Evolutionary conservation across 2,888 invertebrate species (phyloP).

Genomic region (Nomada goodeniana): DNA sequence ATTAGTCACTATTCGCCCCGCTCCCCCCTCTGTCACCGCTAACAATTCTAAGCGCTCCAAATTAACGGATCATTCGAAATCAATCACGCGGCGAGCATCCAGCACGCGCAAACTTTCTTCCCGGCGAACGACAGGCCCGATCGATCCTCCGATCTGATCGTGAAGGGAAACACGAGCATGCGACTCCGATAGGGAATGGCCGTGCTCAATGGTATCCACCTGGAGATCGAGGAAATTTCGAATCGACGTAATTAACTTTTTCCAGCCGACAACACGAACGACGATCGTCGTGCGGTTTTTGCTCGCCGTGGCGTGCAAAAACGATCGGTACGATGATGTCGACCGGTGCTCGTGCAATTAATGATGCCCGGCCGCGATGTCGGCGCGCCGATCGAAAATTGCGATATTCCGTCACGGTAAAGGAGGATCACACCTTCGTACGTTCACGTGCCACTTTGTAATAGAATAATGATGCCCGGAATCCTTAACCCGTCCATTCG

Average conservation of each 20-base stretch:
- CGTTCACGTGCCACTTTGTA: slow-evolving; percentile 11
- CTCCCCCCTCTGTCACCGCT: background rate
- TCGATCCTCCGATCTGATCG: slow-evolving; percentile 39
- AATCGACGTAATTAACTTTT: slow-evolving; percentile 73
- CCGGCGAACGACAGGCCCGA: slow-evolving; percentile 3
- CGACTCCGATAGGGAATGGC: slow-evolving; percentile 31
- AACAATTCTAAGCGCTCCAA: background rate
- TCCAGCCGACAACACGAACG: slow-evolving; percentile 48
- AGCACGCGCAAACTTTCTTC: slow-evolving; percentile 34
- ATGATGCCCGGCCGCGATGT: slow-evolving; percentile 54
- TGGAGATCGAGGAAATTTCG: slow-evolving; percentile 52
- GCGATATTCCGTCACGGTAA: slow-evolving; percentile 63
- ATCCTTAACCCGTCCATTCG: background rate
- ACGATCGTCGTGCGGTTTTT: slow-evolving; percentile 53
- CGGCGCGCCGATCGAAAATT: slow-evolving; percentile 23
- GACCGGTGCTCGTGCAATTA: slow-evolving; percentile 61
- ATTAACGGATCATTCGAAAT: slow-evolving; percentile 23
- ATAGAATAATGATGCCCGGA: slow-evolving; percentile 9
- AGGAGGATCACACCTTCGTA: slow-evolving; percentile 8
- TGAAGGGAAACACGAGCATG: slow-evolving; percentile 39
- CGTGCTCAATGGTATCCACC: slow-evolving; percentile 48
- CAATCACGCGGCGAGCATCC: slow-evolving; percentile 22
- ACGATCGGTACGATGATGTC: slow-evolving; percentile 46
- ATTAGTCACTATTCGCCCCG: slow-evolving; percentile 1
- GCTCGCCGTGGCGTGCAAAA: slow-evolving; percentile 49